A percentile compares a stretch with the other conserved stretches of the same genome.
Evolutionary conservation across 2,113 vertebrate genomes (phyloP).

Genomic region (Oostethus manadensis): DNA sequence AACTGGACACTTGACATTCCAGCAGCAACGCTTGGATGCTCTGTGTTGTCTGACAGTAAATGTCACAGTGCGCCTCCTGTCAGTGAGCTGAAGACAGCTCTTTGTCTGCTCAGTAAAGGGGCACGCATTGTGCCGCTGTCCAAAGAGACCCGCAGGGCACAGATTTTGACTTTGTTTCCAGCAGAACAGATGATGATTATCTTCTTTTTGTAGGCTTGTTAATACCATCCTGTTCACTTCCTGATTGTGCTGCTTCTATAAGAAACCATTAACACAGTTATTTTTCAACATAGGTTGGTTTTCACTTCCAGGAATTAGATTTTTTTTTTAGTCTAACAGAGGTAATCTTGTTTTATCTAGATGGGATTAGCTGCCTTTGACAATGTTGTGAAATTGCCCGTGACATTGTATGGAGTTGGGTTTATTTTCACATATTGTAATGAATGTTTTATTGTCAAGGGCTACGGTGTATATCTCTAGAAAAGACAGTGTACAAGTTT

Average conservation of each 20-base stretch:
- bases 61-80: conserved; percentile 46
- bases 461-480: conserved; percentile 18
- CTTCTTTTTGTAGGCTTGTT: conserved; percentile 30
- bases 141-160: conserved; percentile 33
- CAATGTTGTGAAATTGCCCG: conserved; percentile 10
- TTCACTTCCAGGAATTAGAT: conserved; percentile 14
- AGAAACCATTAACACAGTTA: background rate
- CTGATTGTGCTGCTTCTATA: conserved; percentile 5
- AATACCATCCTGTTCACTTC: background rate
- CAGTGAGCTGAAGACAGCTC: conserved; percentile 47
- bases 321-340: conserved; percentile 16
- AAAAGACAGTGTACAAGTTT: background rate
- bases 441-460: conserved; percentile 32
- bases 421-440: conserved; percentile 31
- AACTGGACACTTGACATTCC: conserved; percentile 31
- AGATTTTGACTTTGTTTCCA: conserved; percentile 31
- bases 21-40: conserved; percentile 23
- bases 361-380: conserved; percentile 28
- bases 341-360: conserved; percentile 15
- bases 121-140: conserved; percentile 35
- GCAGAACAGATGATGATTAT: conserved; percentile 33
- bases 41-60: conserved; percentile 50
- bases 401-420: conserved; percentile 6
- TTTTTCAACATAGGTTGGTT: conserved; percentile 13
- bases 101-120: conserved; percentile 53